Percentiles rank a stretch among this genome's conserved stretches.
These are phyloP conservation scores for Chelidonichthys spinosus DNA, from an alignment of 2,797 vertebrate species.

Conservation along the genomic window DNA sequence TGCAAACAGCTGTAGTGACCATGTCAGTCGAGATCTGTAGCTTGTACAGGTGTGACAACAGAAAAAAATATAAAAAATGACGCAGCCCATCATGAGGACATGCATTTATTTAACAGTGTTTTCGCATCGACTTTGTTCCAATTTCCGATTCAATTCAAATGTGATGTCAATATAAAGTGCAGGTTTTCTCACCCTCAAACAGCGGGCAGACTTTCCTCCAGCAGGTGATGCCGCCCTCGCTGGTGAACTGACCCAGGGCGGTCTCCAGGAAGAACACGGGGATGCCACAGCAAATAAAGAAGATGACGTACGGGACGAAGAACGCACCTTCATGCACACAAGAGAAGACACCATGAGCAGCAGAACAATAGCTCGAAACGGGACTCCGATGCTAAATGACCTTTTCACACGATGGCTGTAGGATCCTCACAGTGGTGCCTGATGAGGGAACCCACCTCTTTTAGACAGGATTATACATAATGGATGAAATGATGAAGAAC, in stretches of 20 bases:
- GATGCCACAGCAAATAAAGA: constrained; percentile 98
- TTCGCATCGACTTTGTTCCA: background rate
- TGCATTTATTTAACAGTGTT: background rate
- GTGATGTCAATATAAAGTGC: background rate
- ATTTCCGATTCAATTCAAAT: background rate
- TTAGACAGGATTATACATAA: constrained; percentile 42
- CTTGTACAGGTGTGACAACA: background rate
- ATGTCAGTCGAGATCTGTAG: background rate
- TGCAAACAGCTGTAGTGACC: background rate
- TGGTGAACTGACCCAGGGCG: constrained; percentile 97
- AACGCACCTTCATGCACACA: constrained; percentile 90
- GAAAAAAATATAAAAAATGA: background rate
- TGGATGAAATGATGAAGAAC: constrained; percentile 25
- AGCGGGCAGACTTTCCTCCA: constrained; percentile 98
- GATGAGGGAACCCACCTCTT: constrained; percentile 40
- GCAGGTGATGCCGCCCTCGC: constrained; percentile 98
- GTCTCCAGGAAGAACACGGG: constrained; percentile 99
- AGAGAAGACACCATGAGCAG: constrained; percentile 2
- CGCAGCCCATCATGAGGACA: background rate
- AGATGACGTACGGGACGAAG: constrained; percentile 98
- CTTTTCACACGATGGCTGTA: constrained; percentile 38
- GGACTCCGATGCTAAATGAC: constrained; percentile 32
- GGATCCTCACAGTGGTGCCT: constrained; percentile 41
- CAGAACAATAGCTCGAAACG: too few relatives aligned
- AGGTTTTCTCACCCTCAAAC: constrained; percentile 91